Evolutionary conservation across 2,888 invertebrate genomes (phyloP).

Genomic region (Leucophenga montana): DNA sequence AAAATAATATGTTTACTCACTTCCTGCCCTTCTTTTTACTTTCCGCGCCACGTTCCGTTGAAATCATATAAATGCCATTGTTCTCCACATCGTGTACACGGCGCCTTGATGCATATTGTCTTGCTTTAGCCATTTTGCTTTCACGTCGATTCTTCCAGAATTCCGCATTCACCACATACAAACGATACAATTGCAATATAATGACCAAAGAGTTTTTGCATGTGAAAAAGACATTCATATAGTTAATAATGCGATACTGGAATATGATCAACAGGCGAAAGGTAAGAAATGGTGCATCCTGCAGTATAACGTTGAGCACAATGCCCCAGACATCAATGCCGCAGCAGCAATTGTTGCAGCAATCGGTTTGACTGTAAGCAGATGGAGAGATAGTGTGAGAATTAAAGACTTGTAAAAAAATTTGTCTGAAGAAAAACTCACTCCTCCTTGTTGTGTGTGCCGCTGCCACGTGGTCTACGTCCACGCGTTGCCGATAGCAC

Average conservation of each 20-base stretch:
- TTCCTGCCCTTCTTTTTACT: constrained; percentile 66
- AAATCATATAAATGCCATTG: constrained; percentile 76
- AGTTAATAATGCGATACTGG: constrained; percentile 90
- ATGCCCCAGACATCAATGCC: constrained; percentile 93
- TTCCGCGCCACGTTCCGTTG: constrained; percentile 69
- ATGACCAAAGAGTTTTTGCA: constrained; percentile 93
- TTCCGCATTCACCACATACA: constrained; percentile 86
- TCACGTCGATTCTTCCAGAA: constrained; percentile 74
- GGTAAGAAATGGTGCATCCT: constrained; percentile 90
- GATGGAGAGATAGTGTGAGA: not conserved
- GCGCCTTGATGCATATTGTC: constrained; percentile 61
- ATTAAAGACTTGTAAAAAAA: not conserved
- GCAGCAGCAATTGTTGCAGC: constrained; percentile 82
- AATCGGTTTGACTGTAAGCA: constrained; percentile 63
- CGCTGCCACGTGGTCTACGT: constrained; percentile 81
- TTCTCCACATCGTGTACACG: constrained; percentile 68
- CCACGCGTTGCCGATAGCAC: constrained; percentile 92
- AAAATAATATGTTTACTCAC: constrained; percentile 43
- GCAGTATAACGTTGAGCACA: constrained; percentile 87
- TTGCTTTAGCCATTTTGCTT: constrained; percentile 59
- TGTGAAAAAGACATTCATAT: constrained; percentile 97
- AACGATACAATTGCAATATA: constrained; percentile 86
- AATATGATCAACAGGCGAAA: constrained; percentile 90
- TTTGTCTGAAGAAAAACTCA: constrained; percentile 46
- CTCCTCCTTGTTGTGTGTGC: constrained; percentile 66